Evolutionary conservation across 2,888 invertebrate species (phyloP).

Genomic region (Metellina segmentata): DNA sequence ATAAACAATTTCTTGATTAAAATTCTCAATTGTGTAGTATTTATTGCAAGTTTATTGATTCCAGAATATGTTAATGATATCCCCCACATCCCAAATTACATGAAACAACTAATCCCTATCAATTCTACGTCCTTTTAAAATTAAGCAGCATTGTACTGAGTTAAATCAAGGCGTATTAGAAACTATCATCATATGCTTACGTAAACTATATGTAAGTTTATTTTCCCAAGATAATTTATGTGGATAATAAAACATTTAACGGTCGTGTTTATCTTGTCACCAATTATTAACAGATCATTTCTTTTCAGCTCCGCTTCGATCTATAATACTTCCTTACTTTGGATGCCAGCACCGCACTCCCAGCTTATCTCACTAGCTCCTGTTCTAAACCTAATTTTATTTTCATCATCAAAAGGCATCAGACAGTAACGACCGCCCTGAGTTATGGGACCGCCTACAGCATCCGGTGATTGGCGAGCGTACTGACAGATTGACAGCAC

Average conservation of each 20-base stretch:
- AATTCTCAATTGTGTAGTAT: too few species aligned
- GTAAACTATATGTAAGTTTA: not conserved
- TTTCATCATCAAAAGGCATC: slow-evolving; percentile 40
- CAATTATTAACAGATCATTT: slow-evolving; percentile 21
- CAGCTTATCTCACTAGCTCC: slow-evolving; percentile 14
- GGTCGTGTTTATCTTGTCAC: slow-evolving; percentile 13
- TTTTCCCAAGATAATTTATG: slow-evolving; percentile 45
- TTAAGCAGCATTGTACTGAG: not conserved
- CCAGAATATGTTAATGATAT: slow-evolving; percentile 40
- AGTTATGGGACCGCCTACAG: slow-evolving; percentile 74
- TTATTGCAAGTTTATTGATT: slow-evolving; percentile 18
- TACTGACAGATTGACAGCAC: slow-evolving; percentile 74
- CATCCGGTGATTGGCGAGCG: slow-evolving; percentile 74
- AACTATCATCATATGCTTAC: not conserved
- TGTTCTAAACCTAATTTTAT: slow-evolving; percentile 37
- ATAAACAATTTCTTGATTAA: too few species aligned
- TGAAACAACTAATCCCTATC: not conserved
- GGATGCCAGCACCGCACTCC: not conserved
- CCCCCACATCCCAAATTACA: not conserved
- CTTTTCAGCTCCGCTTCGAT: not conserved
- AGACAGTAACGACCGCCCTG: slow-evolving; percentile 74
- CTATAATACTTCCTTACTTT: not conserved
- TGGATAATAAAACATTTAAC: slow-evolving; percentile 33
- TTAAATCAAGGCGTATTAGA: not conserved
- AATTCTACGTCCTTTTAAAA: too few species aligned